Percentiles rank a stretch among this genome's conserved stretches.
Conservation (phyloP, 2,888 invertebrate species). For the Lottia gigantea region DNA sequence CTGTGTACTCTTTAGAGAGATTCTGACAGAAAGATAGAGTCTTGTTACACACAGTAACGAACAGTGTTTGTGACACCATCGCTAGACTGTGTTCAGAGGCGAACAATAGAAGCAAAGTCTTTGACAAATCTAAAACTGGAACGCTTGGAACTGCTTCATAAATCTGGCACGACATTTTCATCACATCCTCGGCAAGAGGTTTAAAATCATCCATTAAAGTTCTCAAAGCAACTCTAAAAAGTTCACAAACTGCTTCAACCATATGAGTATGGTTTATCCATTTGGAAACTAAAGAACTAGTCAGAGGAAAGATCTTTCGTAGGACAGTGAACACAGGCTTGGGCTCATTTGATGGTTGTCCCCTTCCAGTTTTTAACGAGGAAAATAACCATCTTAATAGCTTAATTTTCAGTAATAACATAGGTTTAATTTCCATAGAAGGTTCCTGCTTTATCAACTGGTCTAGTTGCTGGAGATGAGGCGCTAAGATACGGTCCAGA, state of each 20-base stretch:
- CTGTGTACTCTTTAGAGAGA: slow-evolving; percentile 73
- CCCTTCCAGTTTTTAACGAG: slow-evolving; percentile 71
- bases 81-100: slow-evolving; percentile 53
- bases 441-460: slow-evolving; percentile 69
- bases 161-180: slow-evolving; percentile 77
- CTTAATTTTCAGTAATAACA: slow-evolving; percentile 75
- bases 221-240: slow-evolving; percentile 80
- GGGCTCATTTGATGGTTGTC: slow-evolving; percentile 13
- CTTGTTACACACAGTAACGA: slow-evolving; percentile 59
- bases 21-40: slow-evolving; percentile 53
- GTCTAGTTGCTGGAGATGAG: slow-evolving; percentile 66
- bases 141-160: slow-evolving; percentile 79
- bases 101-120: slow-evolving; percentile 72
- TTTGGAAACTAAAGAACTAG: slow-evolving; percentile 68
- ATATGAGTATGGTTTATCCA: slow-evolving; percentile 76
- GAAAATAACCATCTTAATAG: slow-evolving; percentile 78
- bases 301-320: slow-evolving; percentile 58
- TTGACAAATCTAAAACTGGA: slow-evolving; percentile 79
- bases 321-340: slow-evolving; percentile 60
- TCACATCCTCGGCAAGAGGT: slow-evolving; percentile 77
- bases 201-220: slow-evolving; percentile 79
- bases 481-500: slow-evolving; percentile 78
- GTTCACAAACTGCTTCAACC: slow-evolving; percentile 79
- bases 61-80: slow-evolving; percentile 67
- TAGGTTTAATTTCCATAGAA: slow-evolving; percentile 72